Percentiles rank a stretch among this genome's conserved stretches.
phyloP scores from a whole-genome alignment of 2,888 invertebrate species.

The Protonemura montana region DNA sequence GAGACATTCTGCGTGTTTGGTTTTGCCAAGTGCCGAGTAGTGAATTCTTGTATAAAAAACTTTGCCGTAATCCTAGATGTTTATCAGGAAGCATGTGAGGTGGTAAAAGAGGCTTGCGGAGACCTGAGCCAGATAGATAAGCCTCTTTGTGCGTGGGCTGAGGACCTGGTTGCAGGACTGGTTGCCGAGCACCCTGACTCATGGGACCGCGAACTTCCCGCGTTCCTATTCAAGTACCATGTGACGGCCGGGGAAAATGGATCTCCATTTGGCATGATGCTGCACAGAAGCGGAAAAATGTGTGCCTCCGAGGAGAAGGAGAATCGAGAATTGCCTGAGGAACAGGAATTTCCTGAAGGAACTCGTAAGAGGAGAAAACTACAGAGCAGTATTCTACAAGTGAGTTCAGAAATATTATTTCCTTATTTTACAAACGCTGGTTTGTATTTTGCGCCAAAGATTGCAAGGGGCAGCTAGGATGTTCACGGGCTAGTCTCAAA shows the following conservation, averaged over 20 bases:
- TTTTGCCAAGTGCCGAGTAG: slow-evolving; percentile 51
- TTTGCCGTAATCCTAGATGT: slow-evolving; percentile 47
- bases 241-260: slow-evolving; percentile 44
- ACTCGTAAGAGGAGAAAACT: slow-evolving; percentile 47
- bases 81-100: slow-evolving; percentile 46
- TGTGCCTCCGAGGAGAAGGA: slow-evolving; percentile 49
- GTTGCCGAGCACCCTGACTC: slow-evolving; percentile 46
- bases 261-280: slow-evolving; percentile 52
- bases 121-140: background rate
- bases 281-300: slow-evolving; percentile 49
- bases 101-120: background rate
- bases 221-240: slow-evolving; percentile 51
- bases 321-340: slow-evolving; percentile 48
- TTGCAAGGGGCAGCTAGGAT: too few relatives aligned
- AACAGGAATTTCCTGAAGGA: slow-evolving; percentile 47
- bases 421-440: too few relatives aligned
- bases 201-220: slow-evolving; percentile 51
- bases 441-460: too few relatives aligned
- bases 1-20: slow-evolving; percentile 53
- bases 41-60: slow-evolving; percentile 44
- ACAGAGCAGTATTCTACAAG: slow-evolving; percentile 52
- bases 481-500: too few relatives aligned
- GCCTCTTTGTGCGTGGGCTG: slow-evolving; percentile 49
- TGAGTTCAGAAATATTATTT: slow-evolving; percentile 34
- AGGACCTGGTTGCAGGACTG: slow-evolving; percentile 48